Conservation (phyloP, 2,888 invertebrate species). For the Chymomyza fuscimana region DNA sequence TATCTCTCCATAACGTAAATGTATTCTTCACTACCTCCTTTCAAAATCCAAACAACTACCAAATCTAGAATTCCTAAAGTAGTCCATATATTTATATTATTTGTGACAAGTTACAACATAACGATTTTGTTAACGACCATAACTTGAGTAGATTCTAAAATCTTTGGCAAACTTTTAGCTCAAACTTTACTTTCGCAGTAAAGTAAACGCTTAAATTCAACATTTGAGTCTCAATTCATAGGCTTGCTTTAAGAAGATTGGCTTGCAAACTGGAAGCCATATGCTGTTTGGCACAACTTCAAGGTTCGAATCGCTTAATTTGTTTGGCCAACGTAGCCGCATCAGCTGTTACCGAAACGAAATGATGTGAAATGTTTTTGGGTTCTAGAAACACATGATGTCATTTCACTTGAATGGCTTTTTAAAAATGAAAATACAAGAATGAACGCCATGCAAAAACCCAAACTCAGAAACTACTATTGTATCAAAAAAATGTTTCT, state of each 20-base stretch:
- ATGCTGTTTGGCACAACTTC: conserved; percentile 8
- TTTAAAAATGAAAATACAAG: conserved; percentile 36
- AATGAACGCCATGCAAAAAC: conserved; percentile 49
- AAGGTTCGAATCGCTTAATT: conserved; percentile 55
- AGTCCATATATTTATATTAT: no score
- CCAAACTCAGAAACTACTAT: conserved; percentile 59
- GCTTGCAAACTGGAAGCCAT: background rate
- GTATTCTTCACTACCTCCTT: no score
- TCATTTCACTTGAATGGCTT: conserved; percentile 75
- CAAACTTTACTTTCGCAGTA: no score
- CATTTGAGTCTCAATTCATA: background rate
- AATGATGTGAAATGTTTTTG: conserved; percentile 20
- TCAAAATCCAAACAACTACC: no score
- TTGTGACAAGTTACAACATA: no score
- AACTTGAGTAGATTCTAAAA: background rate
- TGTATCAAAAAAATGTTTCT: conserved; percentile 33
- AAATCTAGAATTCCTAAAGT: no score
- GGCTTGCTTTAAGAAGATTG: background rate
- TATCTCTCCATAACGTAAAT: no score
- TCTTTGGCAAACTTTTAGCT: background rate
- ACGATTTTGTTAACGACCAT: no score
- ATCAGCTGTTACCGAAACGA: conserved; percentile 60
- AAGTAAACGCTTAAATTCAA: background rate
- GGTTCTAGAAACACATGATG: conserved; percentile 67
- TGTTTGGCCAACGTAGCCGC: conserved; percentile 39